Evolutionary conservation across 2,888 invertebrate genomes (phyloP).

Genomic region (Troilus luridus): DNA sequence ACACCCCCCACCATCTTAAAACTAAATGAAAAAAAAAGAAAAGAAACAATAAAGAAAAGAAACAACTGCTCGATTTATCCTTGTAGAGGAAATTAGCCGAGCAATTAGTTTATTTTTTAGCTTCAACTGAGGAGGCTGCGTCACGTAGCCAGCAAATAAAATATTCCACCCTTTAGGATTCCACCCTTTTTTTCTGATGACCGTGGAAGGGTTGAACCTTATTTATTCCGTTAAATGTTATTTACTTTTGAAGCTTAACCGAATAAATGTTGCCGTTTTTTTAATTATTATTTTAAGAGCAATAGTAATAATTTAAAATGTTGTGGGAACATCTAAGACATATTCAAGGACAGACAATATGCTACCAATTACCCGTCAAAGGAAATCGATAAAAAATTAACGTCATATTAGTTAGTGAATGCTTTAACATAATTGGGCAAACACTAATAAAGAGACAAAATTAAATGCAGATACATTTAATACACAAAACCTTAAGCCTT

Average conservation of each 20-base stretch:
- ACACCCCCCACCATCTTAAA: neutral
- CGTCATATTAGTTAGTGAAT: no score
- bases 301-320: neutral
- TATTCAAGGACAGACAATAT: neutral
- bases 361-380: neutral
- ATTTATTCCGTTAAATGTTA: conserved; percentile 17
- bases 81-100: conserved; percentile 50
- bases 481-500: no score
- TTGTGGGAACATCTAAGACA: neutral
- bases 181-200: conserved; percentile 37
- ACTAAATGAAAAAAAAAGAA: neutral
- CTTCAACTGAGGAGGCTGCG: neutral
- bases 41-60: conserved; percentile 46
- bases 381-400: neutral
- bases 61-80: conserved; percentile 47
- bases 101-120: conserved; percentile 54
- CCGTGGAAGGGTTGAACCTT: conserved; percentile 12
- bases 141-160: conserved; percentile 48
- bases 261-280: neutral
- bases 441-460: no score
- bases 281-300: neutral
- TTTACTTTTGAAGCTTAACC: neutral
- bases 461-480: no score
- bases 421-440: no score
- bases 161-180: conserved; percentile 4